Conservation (phyloP, 1,140 invertebrate genomes). For the Panagrolaimus sp. region DNA sequence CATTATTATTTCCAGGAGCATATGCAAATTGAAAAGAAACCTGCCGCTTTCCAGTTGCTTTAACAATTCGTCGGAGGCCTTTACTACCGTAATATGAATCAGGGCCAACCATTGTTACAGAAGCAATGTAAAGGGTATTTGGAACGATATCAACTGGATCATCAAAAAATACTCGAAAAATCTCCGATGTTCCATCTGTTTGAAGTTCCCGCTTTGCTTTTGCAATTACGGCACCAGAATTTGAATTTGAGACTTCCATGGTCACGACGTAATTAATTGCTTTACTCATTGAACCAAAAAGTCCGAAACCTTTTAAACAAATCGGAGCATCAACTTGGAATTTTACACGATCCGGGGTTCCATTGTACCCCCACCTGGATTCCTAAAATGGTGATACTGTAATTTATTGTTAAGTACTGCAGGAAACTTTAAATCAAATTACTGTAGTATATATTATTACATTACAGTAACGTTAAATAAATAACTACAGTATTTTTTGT, state of each 20-base stretch:
- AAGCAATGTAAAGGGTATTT: constrained; percentile 76
- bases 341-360: constrained; percentile 75
- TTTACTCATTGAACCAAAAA: constrained; percentile 79
- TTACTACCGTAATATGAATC: constrained; percentile 82
- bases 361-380: constrained; percentile 79
- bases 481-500: too few species aligned
- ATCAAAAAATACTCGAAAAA: constrained; percentile 81
- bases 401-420: too few species aligned
- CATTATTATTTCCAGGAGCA: constrained; percentile 80
- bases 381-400: constrained; percentile 60
- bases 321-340: constrained; percentile 77
- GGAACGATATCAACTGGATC: constrained; percentile 77
- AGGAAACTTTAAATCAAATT: too few species aligned
- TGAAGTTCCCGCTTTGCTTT: constrained; percentile 73
- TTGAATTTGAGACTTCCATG: constrained; percentile 71
- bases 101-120: constrained; percentile 75
- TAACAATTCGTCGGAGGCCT: constrained; percentile 71
- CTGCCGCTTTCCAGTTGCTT: constrained; percentile 66
- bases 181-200: constrained; percentile 75
- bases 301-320: constrained; percentile 78
- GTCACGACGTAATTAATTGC: constrained; percentile 75
- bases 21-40: constrained; percentile 80
- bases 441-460: too few species aligned
- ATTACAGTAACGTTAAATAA: too few species aligned
- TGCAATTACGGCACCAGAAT: constrained; percentile 72